These are phyloP conservation scores for Metaphire vulgaris DNA, from an alignment of 1,140 invertebrate genomes.

Conservation along the genomic window DNA sequence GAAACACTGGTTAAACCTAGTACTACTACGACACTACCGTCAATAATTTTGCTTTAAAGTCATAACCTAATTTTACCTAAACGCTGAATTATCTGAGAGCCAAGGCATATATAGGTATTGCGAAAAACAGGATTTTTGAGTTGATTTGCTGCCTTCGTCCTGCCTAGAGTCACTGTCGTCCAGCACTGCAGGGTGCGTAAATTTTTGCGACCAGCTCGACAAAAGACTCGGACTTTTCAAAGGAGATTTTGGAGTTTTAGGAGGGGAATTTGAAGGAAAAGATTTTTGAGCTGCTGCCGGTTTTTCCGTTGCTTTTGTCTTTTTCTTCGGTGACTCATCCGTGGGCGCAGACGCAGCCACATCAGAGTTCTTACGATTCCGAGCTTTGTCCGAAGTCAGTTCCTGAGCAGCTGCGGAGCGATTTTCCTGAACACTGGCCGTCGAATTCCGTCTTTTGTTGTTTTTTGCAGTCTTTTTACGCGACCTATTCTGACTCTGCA, in stretches of 20 bases:
- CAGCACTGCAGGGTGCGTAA: background rate
- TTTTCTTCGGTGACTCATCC: background rate
- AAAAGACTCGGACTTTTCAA: background rate
- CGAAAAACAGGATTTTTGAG: background rate
- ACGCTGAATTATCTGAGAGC: background rate
- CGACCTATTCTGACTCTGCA: background rate
- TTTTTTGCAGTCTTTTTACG: background rate
- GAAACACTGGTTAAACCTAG: too few species aligned
- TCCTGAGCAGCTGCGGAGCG: too few species aligned
- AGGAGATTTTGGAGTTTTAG: background rate
- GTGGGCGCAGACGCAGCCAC: background rate
- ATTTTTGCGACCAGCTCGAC: background rate
- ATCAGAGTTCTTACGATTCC: background rate
- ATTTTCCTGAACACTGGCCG: background rate
- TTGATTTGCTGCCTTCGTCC: background rate
- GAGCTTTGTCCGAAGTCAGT: too few species aligned
- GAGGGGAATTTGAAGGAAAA: too few species aligned
- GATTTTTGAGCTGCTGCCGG: too few species aligned
- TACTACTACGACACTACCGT: too few species aligned
- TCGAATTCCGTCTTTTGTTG: background rate
- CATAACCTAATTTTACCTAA: conserved; percentile 3
- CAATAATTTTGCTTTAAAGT: too few species aligned
- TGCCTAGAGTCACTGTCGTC: background rate
- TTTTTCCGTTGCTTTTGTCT: background rate
- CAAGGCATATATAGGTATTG: background rate